Evolutionary conservation across 2,797 vertebrate species (phyloP), one percentile per base, ranked within the genome.

Genomic region (Acanthiza pusilla): DNA sequence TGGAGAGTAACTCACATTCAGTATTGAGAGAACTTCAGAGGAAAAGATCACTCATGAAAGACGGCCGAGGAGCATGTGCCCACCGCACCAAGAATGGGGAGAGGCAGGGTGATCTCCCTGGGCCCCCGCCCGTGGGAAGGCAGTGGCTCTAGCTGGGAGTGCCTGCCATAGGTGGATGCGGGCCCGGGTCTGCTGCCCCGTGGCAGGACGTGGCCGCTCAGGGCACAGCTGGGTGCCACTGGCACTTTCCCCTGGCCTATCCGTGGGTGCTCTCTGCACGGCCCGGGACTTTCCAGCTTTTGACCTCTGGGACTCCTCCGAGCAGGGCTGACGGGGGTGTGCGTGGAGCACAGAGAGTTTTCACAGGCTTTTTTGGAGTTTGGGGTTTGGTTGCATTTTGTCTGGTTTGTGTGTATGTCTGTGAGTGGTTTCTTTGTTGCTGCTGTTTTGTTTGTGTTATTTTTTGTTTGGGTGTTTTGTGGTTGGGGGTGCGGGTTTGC

Each of bases 1-100:
- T 34, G 7, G 3, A 27, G 43, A 5, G 15, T 53, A 65, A 45
- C 3, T 45, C 9, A 5, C 17, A 13, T 43, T 25, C 11, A 18
- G 6, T 17, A 2, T 5, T 18, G 36, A 58, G 48, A 6, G 14
- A 55, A 22, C 8, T 60, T 54, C 2, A 0, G 9, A 40, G 7
- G 63, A 10, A 38, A 47, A 10, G 5, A 11, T 14, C 5, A 6
- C 13, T 7, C 9, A 4, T 16, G 13, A 6, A 9, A 27, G 19
- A 7, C 40, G 11, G 40, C 42, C 20, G 32, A 19, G 36, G 11
- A 70, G 6, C 13, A 29, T 18, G 7, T 30, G 27, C 5, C 5
- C 16, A 17, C 9, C 16, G 23, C 7, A 11, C 12, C 16, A 11
- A 10, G n/a, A 58, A 4, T 5, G 7, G 48, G n/a, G 17, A 30